Base-by-base conservation (phyloP, 2,113 vertebrate genomes). In the Larimichthys crocea region DNA sequence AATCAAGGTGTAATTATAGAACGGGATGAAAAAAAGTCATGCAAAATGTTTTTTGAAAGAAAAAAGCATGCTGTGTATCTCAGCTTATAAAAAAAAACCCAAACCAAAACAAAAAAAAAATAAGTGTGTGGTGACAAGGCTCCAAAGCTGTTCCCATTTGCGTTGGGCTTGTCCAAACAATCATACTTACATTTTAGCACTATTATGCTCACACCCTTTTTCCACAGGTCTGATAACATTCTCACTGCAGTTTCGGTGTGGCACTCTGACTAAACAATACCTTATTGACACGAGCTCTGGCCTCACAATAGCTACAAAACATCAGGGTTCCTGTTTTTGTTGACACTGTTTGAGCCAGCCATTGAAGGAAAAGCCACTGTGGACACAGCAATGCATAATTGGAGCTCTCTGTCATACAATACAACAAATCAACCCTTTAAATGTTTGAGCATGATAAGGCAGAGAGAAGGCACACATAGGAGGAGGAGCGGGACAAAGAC, bases 401-500 rank as follows among this genome's bases (percentile, higher is more conserved):
- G 87, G 93, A 91, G 88, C 93, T 95, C 93, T 95, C 94, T 95
- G 96, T 96, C 95, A 96, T 94, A 91, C 91, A 90, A 93, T 92
- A 89, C 88, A 83, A 90, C 92, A 91, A 94, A 94, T 95, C 91
- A 89, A 94, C 92, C 95, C 95, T 97, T 96, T 92, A 96, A 96
- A 96, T 96, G 95, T 97, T 96, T 96, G 95, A 95, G 95, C 95
- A 96, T 96, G 95, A 97, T 96, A 97, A 96, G 94, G 90, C 85
- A 87, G 92, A 81, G 93, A 89, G 90, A 87, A 95, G 76, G 86
- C 94, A 92, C 90, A 88, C 84, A 91, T 26, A 26, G 26, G 88
- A 93, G 91, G 48, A 91, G 83, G 53, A 29, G 60, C 79, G 86
- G 91, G 91, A 78, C 71, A 82, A 80, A 86, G 84, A 77, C 78